Conservation (phyloP, 2,797 vertebrate species). For the Pelochelys cantorii region DNA sequence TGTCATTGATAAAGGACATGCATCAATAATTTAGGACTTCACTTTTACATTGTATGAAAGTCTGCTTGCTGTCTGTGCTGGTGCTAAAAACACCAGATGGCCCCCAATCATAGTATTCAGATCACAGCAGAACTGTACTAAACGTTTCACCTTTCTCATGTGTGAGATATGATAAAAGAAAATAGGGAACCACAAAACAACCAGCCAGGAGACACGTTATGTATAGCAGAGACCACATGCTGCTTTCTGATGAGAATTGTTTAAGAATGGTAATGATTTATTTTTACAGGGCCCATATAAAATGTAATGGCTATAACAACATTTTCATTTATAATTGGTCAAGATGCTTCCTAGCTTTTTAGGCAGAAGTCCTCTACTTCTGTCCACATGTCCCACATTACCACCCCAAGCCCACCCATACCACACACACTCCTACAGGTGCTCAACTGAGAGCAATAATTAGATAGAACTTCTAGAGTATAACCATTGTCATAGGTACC, state of each 20-base stretch:
- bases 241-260: not conserved
- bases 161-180: not conserved
- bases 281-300: not conserved
- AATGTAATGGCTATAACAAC: not conserved
- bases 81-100: not conserved
- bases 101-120: not conserved
- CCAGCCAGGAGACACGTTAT: not conserved
- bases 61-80: not conserved
- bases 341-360: not conserved
- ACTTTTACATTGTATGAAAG: not conserved
- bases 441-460: not conserved
- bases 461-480: too few relatives aligned
- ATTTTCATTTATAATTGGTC: not conserved
- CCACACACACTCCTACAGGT: not conserved
- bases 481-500: not conserved
- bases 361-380: not conserved
- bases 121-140: not conserved
- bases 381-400: not conserved
- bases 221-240: not conserved
- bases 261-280: not conserved
- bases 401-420: too few relatives aligned
- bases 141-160: not conserved
- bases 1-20: not conserved
- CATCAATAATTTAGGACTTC: not conserved
- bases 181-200: too few relatives aligned